These are phyloP conservation scores for Dioctria linearis DNA, from an alignment of 2,888 invertebrate species.

Conservation along the genomic window DNA sequence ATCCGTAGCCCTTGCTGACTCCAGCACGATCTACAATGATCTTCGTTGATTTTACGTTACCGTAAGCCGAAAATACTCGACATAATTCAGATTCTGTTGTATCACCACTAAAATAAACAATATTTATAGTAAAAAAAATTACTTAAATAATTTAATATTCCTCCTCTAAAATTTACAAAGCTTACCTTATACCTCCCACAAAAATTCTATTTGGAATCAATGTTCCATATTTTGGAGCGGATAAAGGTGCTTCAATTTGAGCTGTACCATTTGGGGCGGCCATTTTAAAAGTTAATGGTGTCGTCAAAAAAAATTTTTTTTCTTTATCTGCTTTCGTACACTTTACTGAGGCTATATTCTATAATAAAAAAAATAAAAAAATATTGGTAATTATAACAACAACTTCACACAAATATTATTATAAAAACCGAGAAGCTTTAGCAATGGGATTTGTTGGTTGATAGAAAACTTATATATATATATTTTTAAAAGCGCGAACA, in stretches of 20 bases:
- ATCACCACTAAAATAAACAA: conserved; percentile 74
- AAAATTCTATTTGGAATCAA: conserved; percentile 96
- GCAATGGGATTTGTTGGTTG: no score
- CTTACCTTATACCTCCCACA: conserved; percentile 91
- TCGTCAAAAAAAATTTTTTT: neutral
- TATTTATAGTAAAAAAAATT: neutral
- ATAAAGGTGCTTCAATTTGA: conserved; percentile 70
- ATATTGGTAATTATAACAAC: no score
- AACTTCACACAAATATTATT: no score
- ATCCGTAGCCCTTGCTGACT: conserved; percentile 86
- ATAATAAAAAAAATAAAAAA: no score
- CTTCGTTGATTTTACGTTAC: conserved; percentile 92
- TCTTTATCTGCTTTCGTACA: no score
- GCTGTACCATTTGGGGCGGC: conserved; percentile 57
- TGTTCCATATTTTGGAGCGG: conserved; percentile 80
- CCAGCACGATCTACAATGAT: conserved; percentile 96
- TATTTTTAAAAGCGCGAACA: no score
- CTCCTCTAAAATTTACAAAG: neutral
- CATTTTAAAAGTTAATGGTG: conserved; percentile 28
- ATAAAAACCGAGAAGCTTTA: no score
- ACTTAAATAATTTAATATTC: no score
- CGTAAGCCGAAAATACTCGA: conserved; percentile 91
- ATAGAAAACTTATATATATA: no score
- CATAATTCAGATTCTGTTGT: conserved; percentile 94
- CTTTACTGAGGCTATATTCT: no score